Evolutionary conservation across 2,113 vertebrate genomes (phyloP).

Genomic region (Eptesicus fuscus): DNA sequence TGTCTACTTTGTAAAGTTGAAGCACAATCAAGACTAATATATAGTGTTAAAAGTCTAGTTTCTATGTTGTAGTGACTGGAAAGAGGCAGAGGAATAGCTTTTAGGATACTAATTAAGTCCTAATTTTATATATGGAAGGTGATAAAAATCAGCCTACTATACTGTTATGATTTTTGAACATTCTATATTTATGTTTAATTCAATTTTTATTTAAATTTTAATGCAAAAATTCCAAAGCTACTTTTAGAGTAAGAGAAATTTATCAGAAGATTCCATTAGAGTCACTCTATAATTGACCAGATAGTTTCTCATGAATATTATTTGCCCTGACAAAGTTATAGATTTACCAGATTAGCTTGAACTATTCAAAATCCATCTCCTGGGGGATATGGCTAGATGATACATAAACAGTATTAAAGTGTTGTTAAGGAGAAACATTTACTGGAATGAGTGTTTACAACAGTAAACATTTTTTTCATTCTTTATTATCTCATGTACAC

Average conservation of each 20-base stretch:
- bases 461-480: background rate
- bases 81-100: background rate
- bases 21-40: background rate
- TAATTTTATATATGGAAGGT: background rate
- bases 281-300: background rate
- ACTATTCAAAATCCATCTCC: background rate
- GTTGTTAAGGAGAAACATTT: background rate
- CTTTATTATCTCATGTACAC: background rate
- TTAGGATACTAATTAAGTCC: background rate
- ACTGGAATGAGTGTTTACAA: background rate
- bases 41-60: background rate
- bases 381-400: background rate
- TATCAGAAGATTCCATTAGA: background rate
- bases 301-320: background rate
- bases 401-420: background rate
- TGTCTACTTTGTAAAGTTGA: background rate
- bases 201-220: background rate
- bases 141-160: background rate
- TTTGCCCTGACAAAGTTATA: background rate
- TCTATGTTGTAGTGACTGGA: background rate
- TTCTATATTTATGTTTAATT: background rate
- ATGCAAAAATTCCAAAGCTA: background rate
- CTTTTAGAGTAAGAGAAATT: background rate
- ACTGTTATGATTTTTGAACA: background rate
- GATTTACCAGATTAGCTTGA: background rate